Evolutionary conservation across 2,888 invertebrate genomes (phyloP).

Genomic region (Tyria jacobaeae): DNA sequence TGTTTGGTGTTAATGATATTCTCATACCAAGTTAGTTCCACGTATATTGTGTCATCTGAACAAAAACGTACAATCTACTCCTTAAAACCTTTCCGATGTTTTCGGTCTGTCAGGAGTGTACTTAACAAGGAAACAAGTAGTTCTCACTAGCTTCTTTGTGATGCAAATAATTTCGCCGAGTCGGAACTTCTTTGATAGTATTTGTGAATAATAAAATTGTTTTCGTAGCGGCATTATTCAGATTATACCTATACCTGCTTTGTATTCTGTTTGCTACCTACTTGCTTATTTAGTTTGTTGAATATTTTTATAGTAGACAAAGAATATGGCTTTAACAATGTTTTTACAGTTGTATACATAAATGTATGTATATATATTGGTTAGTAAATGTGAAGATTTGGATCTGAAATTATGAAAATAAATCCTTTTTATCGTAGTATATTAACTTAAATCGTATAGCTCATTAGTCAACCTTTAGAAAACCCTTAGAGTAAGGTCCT

Average conservation of each 20-base stretch:
- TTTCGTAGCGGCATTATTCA: constrained; percentile 58
- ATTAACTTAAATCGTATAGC: too few species aligned
- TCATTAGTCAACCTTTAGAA: too few species aligned
- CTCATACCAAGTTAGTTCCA: background rate
- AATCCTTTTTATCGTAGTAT: too few species aligned
- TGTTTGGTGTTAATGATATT: background rate
- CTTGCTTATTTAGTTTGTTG: constrained; percentile 22
- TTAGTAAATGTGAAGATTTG: too few species aligned
- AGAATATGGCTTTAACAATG: constrained; percentile 11
- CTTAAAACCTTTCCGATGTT: constrained; percentile 66
- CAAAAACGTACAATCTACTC: constrained; percentile 59
- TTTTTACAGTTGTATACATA: constrained; percentile 1
- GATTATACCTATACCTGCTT: constrained; percentile 28
- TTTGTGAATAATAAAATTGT: constrained; percentile 71
- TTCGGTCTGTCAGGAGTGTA: constrained; percentile 49
- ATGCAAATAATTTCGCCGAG: constrained; percentile 74
- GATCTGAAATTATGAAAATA: too few species aligned
- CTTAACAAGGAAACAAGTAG: constrained; percentile 60
- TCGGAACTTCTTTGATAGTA: constrained; percentile 61
- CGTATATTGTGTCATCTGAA: background rate
- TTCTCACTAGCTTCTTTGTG: constrained; percentile 66
- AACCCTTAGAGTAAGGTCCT: too few species aligned
- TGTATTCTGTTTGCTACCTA: constrained; percentile 38
- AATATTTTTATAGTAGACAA: constrained; percentile 13
- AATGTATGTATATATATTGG: too few species aligned